These are phyloP conservation scores for Diprion similis DNA, from an alignment of 1,140 invertebrate genomes.

Conservation along the genomic window DNA sequence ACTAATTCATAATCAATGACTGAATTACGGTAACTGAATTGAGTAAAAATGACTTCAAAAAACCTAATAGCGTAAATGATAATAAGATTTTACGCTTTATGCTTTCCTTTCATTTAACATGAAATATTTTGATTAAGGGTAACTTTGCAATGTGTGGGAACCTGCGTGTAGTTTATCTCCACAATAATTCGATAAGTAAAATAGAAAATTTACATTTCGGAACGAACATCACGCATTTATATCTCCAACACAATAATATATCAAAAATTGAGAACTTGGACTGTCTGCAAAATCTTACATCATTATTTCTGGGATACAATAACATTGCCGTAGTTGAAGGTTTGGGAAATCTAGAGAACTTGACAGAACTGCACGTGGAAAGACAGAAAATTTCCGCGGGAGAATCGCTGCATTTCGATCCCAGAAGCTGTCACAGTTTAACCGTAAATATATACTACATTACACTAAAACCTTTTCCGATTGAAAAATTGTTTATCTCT, in stretches of 20 bases:
- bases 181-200: constrained; percentile 67
- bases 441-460: constrained; percentile 61
- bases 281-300: constrained; percentile 65
- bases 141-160: constrained; percentile 60
- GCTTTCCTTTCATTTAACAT: background rate
- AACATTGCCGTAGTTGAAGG: constrained; percentile 73
- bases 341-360: constrained; percentile 64
- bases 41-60: no score
- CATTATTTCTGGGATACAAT: constrained; percentile 73
- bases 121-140: constrained; percentile 53
- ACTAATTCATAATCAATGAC: constrained; percentile 10
- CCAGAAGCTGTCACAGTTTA: constrained; percentile 64
- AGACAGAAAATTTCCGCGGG: constrained; percentile 65
- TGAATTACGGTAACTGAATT: constrained; percentile 13
- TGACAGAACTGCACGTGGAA: constrained; percentile 73
- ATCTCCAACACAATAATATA: constrained; percentile 74
- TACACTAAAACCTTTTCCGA: constrained; percentile 17
- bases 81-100: constrained; percentile 13
- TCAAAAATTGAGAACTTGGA: constrained; percentile 69
- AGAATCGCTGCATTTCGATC: constrained; percentile 73
- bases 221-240: constrained; percentile 69
- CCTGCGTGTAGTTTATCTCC: constrained; percentile 69
- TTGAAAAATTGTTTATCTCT: constrained; percentile 13
- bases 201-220: constrained; percentile 68
- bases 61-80: background rate